Conservation (phyloP, 2,113 vertebrate species). For the Tetrao urogallus region DNA sequence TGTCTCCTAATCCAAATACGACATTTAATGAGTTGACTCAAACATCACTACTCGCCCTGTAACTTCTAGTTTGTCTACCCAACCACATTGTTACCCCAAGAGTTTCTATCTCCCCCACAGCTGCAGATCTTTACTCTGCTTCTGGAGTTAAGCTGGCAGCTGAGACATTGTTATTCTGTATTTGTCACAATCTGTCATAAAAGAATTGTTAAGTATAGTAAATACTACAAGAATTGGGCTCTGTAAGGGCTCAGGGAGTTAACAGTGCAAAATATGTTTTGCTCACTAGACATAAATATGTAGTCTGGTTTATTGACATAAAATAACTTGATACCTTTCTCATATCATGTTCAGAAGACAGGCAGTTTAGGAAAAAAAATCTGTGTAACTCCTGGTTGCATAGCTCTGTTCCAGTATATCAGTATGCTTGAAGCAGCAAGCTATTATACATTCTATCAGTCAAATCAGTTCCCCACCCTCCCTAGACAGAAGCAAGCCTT, state of each 20-base stretch:
- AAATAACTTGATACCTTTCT: background rate
- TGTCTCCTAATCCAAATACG: background rate
- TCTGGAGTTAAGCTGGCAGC: background rate
- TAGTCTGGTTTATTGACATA: background rate
- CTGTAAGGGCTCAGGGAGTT: background rate
- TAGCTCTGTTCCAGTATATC: background rate
- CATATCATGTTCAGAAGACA: background rate
- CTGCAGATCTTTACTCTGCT: background rate
- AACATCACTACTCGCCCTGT: background rate
- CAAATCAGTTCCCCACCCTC: background rate
- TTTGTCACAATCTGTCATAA: background rate
- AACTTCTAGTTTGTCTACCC: background rate
- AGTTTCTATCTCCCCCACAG: background rate
- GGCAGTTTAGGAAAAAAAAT: background rate
- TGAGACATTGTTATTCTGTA: background rate
- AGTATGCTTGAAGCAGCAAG: background rate
- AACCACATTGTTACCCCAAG: background rate
- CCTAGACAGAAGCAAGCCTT: background rate
- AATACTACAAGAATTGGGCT: background rate
- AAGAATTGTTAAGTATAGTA: background rate
- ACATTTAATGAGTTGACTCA: background rate
- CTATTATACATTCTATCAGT: constrained; percentile 20
- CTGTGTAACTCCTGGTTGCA: background rate
- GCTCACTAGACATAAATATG: background rate
- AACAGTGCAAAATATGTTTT: background rate